Percentiles rank a stretch among this genome's conserved stretches.
phyloP scores from a whole-genome alignment of 2,113 vertebrate genomes.

The Salvelinus namaycush region DNA sequence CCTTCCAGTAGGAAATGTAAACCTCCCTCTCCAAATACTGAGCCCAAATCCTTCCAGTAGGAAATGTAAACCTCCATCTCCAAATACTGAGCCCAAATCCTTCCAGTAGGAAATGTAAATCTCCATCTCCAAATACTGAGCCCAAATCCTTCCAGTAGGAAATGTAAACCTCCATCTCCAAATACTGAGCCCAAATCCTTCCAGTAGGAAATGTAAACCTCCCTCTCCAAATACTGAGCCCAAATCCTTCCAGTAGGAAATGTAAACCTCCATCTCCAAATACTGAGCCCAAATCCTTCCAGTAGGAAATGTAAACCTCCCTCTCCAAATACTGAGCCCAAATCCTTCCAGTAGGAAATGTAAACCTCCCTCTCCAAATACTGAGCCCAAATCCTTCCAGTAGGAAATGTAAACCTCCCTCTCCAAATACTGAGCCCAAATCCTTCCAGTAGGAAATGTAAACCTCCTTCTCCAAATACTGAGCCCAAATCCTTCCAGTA shows the following conservation, averaged over 20 bases:
- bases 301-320: conserved; percentile 59
- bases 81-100: conserved; percentile 54
- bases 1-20: conserved; percentile 56
- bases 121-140: conserved; percentile 50
- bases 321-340: conserved; percentile 48
- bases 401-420: conserved; percentile 59
- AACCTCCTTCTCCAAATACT: conserved; percentile 55
- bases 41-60: conserved; percentile 49
- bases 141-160: conserved; percentile 53
- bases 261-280: conserved; percentile 59
- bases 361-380: conserved; percentile 58
- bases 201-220: conserved; percentile 59
- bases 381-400: conserved; percentile 48
- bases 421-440: conserved; percentile 52
- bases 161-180: conserved; percentile 59
- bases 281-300: conserved; percentile 48
- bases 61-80: conserved; percentile 60
- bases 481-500: conserved; percentile 48
- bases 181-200: conserved; percentile 51
- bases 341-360: conserved; percentile 57
- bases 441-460: conserved; percentile 56
- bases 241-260: conserved; percentile 57
- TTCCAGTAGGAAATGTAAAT: conserved; percentile 56
- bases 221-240: conserved; percentile 46
- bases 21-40: conserved; percentile 54